Percentiles rank a stretch among this genome's conserved stretches.
phyloP scores from a whole-genome alignment of 1,140 invertebrate species.

The Venustaconcha ellipsiformis region DNA sequence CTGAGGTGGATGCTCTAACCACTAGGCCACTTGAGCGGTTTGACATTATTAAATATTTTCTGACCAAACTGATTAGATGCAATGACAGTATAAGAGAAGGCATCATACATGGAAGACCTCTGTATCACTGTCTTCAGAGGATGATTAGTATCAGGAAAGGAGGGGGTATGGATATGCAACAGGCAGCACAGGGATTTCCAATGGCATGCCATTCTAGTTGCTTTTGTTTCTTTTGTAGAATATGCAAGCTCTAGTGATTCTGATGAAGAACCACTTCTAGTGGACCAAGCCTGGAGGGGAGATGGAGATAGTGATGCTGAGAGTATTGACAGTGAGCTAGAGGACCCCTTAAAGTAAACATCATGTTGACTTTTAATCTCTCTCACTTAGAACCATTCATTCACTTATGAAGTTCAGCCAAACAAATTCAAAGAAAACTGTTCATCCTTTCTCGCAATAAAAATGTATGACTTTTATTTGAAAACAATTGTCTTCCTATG shows the following conservation, averaged over 20 bases:
- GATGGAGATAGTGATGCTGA: conserved; percentile 79
- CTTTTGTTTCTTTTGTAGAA: conserved; percentile 42
- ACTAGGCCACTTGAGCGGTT: too few relatives aligned
- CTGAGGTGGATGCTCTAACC: too few relatives aligned
- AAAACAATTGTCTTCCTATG: background rate
- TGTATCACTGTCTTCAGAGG: background rate
- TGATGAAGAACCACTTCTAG: conserved; percentile 74
- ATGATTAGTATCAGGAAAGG: background rate
- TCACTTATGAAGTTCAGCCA: too few relatives aligned
- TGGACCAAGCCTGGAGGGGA: conserved; percentile 77
- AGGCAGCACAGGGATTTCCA: background rate
- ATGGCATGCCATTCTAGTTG: background rate
- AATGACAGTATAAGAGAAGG: background rate
- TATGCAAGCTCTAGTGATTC: conserved; percentile 82
- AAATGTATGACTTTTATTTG: background rate
- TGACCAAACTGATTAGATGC: background rate
- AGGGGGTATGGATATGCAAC: too few relatives aligned
- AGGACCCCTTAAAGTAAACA: conserved; percentile 81
- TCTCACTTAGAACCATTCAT: too few relatives aligned
- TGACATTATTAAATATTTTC: background rate
- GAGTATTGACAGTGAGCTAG: conserved; percentile 82
- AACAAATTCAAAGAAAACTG: too few relatives aligned
- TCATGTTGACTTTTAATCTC: too few relatives aligned
- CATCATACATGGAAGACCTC: background rate
- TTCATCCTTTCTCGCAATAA: too few relatives aligned